Evolutionary conservation across 2,797 vertebrate genomes (phyloP).

Genomic region (Myoxocephalus aenaeus): DNA sequence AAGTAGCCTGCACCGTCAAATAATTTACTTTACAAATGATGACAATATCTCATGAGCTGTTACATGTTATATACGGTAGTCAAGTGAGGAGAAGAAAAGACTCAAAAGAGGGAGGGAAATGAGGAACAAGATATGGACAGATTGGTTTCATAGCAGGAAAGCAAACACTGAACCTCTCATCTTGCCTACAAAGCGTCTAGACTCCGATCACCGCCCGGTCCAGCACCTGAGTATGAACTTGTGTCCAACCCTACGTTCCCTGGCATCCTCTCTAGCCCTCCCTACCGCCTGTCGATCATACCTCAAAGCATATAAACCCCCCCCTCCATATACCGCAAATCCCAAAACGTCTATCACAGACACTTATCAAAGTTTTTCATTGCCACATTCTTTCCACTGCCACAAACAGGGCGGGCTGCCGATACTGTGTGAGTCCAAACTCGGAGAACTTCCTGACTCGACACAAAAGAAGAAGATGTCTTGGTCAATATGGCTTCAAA

Average conservation of each 20-base stretch:
- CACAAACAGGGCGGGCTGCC: conserved; percentile 41
- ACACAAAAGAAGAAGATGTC: conserved; percentile 16
- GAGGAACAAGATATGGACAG: conserved; percentile 25
- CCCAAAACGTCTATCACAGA: not conserved
- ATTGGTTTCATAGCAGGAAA: conserved; percentile 49
- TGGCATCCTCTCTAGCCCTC: conserved; percentile 7
- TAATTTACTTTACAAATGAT: not conserved
- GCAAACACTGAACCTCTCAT: conserved; percentile 43
- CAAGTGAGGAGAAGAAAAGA: conserved; percentile 10
- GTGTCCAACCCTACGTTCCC: conserved; percentile 19
- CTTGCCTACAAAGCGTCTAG: conserved; percentile 59
- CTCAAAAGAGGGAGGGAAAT: conserved; percentile 18
- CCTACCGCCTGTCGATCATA: conserved; percentile 17
- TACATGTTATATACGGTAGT: not conserved
- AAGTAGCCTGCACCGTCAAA: conserved; percentile 7
- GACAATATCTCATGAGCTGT: not conserved
- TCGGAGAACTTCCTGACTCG: conserved; percentile 49
- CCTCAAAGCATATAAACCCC: conserved; percentile 9
- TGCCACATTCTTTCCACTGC: conserved; percentile 61
- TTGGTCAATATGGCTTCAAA: conserved; percentile 15
- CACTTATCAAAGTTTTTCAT: conserved; percentile 61
- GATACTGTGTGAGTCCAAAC: not conserved
- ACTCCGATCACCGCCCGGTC: conserved; percentile 29
- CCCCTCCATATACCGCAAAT: conserved; percentile 4
- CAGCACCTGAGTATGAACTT: conserved; percentile 41